Conservation (phyloP, 1,140 invertebrate species). For the Sinella curviseta region DNA sequence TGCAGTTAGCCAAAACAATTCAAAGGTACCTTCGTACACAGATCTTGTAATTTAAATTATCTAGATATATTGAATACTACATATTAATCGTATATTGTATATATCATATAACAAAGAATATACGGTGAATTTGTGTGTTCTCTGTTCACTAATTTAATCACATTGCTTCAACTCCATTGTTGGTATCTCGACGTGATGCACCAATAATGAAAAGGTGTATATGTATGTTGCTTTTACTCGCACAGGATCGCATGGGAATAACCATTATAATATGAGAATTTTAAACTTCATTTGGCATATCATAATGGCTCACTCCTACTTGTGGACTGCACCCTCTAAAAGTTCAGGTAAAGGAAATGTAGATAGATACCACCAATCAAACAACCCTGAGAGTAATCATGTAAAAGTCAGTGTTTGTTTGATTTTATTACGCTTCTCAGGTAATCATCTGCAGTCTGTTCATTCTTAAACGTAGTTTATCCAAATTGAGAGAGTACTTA, state of each 20-base stretch:
- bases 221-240: too few relatives aligned
- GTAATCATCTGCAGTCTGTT: not conserved
- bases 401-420: slow-evolving; percentile 25
- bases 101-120: too few relatives aligned
- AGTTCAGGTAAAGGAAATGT: not conserved
- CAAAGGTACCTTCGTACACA: too few relatives aligned
- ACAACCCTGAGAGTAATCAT: not conserved
- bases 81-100: too few relatives aligned
- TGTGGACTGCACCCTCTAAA: not conserved
- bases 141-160: too few relatives aligned
- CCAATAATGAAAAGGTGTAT: not conserved
- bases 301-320: slow-evolving; percentile 5
- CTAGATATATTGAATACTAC: too few relatives aligned
- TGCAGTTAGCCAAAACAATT: too few relatives aligned
- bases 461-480: not conserved
- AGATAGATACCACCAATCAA: not conserved
- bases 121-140: too few relatives aligned
- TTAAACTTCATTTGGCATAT: slow-evolving; percentile 8
- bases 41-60: too few relatives aligned
- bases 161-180: too few relatives aligned
- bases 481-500: too few relatives aligned
- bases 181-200: not conserved
- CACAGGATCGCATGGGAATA: not conserved
- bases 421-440: slow-evolving; percentile 19
- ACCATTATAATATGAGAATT: not conserved